phyloP scores from a whole-genome alignment of 2,888 invertebrate genomes.

The Dryadula phaetusa region DNA sequence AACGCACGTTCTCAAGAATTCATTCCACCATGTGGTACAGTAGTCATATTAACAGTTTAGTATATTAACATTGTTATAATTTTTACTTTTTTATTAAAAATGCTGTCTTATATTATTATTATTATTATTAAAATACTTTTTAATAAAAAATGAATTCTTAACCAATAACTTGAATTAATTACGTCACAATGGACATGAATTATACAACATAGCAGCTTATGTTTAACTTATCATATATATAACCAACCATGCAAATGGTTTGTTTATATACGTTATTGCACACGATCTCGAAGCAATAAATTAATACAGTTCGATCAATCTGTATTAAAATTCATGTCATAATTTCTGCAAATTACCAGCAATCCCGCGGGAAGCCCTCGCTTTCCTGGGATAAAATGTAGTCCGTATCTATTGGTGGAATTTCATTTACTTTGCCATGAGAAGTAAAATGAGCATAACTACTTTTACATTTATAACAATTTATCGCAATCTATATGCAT shows the following conservation, averaged over 20 bases:
- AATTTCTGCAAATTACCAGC: slow-evolving; percentile 7
- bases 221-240: too few species aligned
- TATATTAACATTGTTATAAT: too few species aligned
- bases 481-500: background rate
- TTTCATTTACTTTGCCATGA: background rate
- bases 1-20: background rate
- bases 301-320: background rate
- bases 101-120: too few species aligned
- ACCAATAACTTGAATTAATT: too few species aligned
- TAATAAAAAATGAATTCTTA: too few species aligned
- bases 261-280: too few species aligned
- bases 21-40: background rate
- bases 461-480: background rate
- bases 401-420: background rate
- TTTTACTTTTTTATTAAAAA: too few species aligned
- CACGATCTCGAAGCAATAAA: background rate
- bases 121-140: too few species aligned
- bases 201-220: too few species aligned
- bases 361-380: background rate
- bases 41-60: background rate
- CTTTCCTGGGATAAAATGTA: slow-evolving; percentile 10
- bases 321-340: slow-evolving; percentile 9
- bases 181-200: too few species aligned
- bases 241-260: too few species aligned
- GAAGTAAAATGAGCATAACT: background rate